Conservation (phyloP, 2,113 vertebrate genomes). For the Neodon shergylaensis region DNA sequence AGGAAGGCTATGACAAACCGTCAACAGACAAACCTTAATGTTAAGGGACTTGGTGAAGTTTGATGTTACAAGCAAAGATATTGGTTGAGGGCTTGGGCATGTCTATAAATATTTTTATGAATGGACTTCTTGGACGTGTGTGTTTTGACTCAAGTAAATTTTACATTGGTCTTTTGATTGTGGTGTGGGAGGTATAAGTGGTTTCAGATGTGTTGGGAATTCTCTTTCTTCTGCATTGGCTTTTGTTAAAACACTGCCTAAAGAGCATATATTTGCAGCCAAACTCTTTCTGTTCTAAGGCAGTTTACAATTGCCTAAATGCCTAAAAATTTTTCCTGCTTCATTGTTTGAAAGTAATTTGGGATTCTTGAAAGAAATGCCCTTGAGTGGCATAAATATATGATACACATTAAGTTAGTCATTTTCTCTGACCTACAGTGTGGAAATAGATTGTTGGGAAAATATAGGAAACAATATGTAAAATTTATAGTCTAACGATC, state of each 20-base stretch:
- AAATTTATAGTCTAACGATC: constrained; percentile 36
- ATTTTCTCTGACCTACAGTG: constrained; percentile 20
- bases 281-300: constrained; percentile 30
- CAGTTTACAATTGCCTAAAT: constrained; percentile 40
- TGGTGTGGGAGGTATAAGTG: constrained; percentile 48
- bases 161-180: constrained; percentile 58
- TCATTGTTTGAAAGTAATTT: constrained; percentile 48
- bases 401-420: constrained; percentile 50
- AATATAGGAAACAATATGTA: constrained; percentile 45
- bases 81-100: constrained; percentile 37
- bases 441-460: neutral
- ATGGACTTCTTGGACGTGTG: constrained; percentile 29
- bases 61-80: constrained; percentile 39
- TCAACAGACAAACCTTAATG: constrained; percentile 39
- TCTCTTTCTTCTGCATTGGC: constrained; percentile 43
- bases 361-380: constrained; percentile 41
- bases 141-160: constrained; percentile 67
- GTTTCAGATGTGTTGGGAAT: constrained; percentile 69
- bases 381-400: neutral
- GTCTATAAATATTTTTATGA: constrained; percentile 65
- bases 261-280: constrained; percentile 44
- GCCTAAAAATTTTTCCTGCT: neutral
- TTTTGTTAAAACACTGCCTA: constrained; percentile 59
- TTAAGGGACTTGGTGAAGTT: constrained; percentile 11
- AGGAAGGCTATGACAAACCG: constrained; percentile 39